Conservation (phyloP, 2,888 invertebrate genomes). For the Nephrotoma flavescens region DNA sequence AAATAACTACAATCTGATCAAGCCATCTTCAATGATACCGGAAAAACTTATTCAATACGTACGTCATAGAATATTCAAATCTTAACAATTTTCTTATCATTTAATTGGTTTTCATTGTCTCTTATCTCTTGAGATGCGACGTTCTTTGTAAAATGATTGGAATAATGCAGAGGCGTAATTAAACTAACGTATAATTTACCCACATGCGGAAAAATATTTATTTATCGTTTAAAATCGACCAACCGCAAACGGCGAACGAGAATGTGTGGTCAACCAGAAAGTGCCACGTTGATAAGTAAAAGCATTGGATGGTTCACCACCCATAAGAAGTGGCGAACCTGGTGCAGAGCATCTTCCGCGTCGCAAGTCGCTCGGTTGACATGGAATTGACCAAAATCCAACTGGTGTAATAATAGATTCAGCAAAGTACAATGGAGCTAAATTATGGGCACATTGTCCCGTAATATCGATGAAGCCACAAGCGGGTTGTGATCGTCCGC, state of each 20-base stretch:
- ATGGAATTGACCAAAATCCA: slow-evolving; percentile 4
- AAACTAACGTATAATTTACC: neutral
- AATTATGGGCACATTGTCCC: slow-evolving; percentile 9
- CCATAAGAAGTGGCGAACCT: slow-evolving; percentile 5
- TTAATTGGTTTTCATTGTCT: too few species aligned
- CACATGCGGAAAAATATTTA: neutral
- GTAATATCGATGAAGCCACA: slow-evolving; percentile 12
- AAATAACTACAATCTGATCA: neutral
- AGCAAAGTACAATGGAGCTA: slow-evolving; percentile 3
- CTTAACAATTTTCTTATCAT: neutral
- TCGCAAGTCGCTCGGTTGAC: neutral
- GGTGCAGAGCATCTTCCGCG: slow-evolving; percentile 1
- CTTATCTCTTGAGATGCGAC: too few species aligned
- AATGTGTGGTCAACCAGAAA: neutral
- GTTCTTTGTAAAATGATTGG: neutral
- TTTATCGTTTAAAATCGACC: neutral
- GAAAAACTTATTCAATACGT: neutral
- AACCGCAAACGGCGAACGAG: neutral
- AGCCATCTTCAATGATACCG: neutral
- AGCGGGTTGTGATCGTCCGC: slow-evolving; percentile 27
- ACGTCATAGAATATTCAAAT: neutral
- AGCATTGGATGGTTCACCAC: slow-evolving; percentile 4
- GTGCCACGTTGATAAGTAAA: neutral
- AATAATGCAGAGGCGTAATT: neutral
- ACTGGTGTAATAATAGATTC: slow-evolving; percentile 1